phyloP scores from a whole-genome alignment of 2,113 vertebrate species.

The Poeciliopsis prolifica region DNA sequence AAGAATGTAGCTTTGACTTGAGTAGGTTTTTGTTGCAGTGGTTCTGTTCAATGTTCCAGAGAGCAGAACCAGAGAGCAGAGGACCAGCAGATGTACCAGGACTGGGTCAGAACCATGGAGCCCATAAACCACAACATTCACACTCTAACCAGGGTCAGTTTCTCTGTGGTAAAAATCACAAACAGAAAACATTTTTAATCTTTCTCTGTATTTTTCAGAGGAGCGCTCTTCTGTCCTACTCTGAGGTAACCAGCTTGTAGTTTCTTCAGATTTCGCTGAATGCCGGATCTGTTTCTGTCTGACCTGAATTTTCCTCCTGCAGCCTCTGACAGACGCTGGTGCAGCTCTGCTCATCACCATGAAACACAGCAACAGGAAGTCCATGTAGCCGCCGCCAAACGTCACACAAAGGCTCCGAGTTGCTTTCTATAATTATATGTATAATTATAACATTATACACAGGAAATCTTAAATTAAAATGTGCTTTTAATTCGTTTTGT shows the following conservation, averaged over 20 bases:
- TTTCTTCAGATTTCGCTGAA: background rate
- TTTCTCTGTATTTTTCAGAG: constrained; percentile 39
- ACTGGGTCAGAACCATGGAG: constrained; percentile 75
- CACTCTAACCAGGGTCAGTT: constrained; percentile 63
- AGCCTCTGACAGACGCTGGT: constrained; percentile 74
- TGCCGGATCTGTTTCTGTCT: background rate
- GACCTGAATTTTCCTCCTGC: constrained; percentile 14
- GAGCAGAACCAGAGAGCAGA: constrained; percentile 57
- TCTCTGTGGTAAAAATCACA: background rate
- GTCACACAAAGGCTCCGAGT: constrained; percentile 2
- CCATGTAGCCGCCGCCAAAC: constrained; percentile 32
- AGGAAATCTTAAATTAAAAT: background rate
- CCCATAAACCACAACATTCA: constrained; percentile 60
- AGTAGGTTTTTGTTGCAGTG: no score
- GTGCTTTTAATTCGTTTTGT: constrained; percentile 15
- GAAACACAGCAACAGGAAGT: constrained; percentile 74
- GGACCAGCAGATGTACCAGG: constrained; percentile 51
- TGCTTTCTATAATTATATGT: background rate
- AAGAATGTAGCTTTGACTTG: no score
- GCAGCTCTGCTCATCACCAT: constrained; percentile 74
- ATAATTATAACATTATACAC: no score
- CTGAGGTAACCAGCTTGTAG: constrained; percentile 59
- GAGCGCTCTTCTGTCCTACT: constrained; percentile 51
- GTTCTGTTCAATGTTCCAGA: constrained; percentile 44
- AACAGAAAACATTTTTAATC: background rate